A percentile compares a stretch with the other conserved stretches of the same genome.
These are phyloP conservation scores for Paedocypris sp. DNA, from an alignment of 2,113 vertebrate species.

Conservation along the genomic window DNA sequence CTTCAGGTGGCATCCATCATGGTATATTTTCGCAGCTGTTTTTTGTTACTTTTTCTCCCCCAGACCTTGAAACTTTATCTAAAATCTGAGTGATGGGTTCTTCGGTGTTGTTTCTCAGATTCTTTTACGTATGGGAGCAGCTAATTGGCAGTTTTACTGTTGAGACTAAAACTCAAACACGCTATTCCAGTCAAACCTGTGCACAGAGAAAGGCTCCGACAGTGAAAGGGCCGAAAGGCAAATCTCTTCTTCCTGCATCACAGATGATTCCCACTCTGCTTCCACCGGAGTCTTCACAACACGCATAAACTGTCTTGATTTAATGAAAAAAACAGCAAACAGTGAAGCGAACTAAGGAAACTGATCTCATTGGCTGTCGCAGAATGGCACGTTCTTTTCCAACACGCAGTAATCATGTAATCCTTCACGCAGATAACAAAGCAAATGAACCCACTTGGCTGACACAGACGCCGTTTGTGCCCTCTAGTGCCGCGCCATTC, in stretches of 20 bases:
- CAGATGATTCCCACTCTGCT: not conserved
- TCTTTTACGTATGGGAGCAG: not conserved
- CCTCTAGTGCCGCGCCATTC: conserved; percentile 9
- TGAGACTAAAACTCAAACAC: too few relatives aligned
- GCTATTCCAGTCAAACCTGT: too few relatives aligned
- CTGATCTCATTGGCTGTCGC: not conserved
- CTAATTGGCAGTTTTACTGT: not conserved
- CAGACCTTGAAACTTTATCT: not conserved
- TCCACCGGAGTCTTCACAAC: conserved; percentile 1
- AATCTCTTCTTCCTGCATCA: not conserved
- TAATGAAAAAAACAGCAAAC: conserved; percentile 7
- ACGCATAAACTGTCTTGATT: conserved; percentile 1
- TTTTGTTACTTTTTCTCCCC: not conserved
- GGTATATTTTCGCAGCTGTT: not conserved
- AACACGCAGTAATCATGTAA: conserved; percentile 25
- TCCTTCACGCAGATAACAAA: conserved; percentile 32
- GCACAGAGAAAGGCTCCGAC: not conserved
- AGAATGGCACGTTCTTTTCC: conserved; percentile 15
- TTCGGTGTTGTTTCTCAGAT: not conserved
- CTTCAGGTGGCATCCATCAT: conserved; percentile 6
- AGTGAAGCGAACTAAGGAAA: conserved; percentile 11
- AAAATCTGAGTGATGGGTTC: not conserved
- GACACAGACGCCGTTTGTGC: conserved; percentile 20
- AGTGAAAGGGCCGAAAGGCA: not conserved
- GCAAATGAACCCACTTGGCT: conserved; percentile 26